These are phyloP conservation scores for Trichogramma evanescens DNA, from an alignment of 2,888 invertebrate species.

Conservation along the genomic window DNA sequence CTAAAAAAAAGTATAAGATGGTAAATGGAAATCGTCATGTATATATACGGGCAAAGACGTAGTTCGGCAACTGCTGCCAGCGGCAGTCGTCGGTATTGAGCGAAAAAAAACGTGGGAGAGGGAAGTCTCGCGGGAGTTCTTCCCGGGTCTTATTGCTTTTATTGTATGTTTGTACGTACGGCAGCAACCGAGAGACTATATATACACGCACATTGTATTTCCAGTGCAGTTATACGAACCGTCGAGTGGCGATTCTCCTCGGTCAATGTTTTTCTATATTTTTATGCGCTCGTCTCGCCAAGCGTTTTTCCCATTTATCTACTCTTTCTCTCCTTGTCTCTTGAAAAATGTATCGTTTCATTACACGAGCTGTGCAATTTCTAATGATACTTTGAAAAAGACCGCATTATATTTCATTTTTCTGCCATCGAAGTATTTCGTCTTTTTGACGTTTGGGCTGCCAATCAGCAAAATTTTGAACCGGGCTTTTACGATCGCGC, in stretches of 20 bases:
- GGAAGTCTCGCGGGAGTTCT: conserved; percentile 37
- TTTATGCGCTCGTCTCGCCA: conserved; percentile 11
- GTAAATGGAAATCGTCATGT: conserved; percentile 21
- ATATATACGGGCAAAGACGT: conserved; percentile 4
- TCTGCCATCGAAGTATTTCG: too few species aligned
- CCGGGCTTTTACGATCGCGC: too few species aligned
- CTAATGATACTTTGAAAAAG: neutral
- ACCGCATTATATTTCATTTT: too few species aligned
- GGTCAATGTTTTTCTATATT: conserved; percentile 8
- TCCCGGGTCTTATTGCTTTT: conserved; percentile 33
- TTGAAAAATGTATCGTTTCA: neutral
- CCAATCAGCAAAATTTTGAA: too few species aligned
- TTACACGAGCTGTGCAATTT: neutral
- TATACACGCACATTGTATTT: neutral
- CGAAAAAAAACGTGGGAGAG: conserved; percentile 21
- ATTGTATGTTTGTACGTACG: conserved; percentile 32
- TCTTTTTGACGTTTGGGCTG: too few species aligned
- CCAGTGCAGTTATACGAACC: too few species aligned
- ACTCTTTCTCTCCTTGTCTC: neutral
- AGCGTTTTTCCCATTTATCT: neutral
- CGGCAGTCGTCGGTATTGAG: conserved; percentile 4
- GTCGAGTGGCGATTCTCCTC: conserved; percentile 13
- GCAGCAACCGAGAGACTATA: conserved; percentile 19
- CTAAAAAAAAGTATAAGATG: conserved; percentile 8
- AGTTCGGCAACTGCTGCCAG: conserved; percentile 5